Evolutionary conservation across 2,113 vertebrate species (phyloP), one percentile per base, ranked within the genome.

Genomic region (Alligator mississippiensis): DNA sequence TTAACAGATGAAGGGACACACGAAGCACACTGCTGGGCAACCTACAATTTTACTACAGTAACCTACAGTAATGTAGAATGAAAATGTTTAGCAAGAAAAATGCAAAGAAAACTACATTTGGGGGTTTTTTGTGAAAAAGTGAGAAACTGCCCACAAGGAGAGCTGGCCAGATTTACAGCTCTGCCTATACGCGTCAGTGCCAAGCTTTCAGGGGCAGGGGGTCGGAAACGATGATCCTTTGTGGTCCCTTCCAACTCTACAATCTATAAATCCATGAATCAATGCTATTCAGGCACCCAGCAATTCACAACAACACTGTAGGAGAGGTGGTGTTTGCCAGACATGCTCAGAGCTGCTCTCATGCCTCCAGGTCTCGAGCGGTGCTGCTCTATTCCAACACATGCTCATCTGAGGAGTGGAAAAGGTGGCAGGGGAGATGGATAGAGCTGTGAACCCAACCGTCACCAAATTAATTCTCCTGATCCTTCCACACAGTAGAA

Each of bases 1-100:
- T 89, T 77, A 80, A 27, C 81, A 62, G n/a, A 93, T 83, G 62
- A 91, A 63, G 70, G 68, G 90, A 85, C 92, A 83, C 60, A 18
- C n/a, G 85, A 96, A 83, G 85, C 8, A 82, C 22, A 25, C 11
- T 63, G 62, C 24, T 0, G 0, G 93, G 57, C 47, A 22, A 63
- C 28, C 88, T 91, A 21, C n/a, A 82, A 79, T 86, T 82, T 62
- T 89, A 54, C 61, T 88, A 47, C 47, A 47, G 47, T 47, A 47
- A 7, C 47, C 47, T 89, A 55, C 10, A 82, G 58, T 18, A 93
- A 85, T 5, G 11, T 72, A 72, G 54, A 90, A 2, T 47, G 62
- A 84, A 92, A 84, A 70, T n/a, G 28, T 30, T n/a, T 34, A 87
- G 83, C 59, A n/a, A 89, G n/a, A 86, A 95, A 94, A 87, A 90